Base-by-base conservation (phyloP, 37 sponge, comb jelly and placozoan species). In the Corticium candelabrum region DNA sequence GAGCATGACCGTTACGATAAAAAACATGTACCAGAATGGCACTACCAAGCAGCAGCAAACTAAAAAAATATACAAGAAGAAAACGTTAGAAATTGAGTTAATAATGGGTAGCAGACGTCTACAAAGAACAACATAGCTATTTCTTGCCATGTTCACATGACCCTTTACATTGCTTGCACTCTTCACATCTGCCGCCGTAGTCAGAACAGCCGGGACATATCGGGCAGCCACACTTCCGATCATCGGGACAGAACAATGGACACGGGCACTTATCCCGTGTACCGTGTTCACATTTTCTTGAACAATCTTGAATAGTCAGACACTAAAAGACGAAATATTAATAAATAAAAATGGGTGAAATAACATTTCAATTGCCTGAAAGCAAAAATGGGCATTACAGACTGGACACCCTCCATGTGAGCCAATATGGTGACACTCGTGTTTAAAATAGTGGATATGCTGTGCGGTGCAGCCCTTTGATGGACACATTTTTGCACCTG, bases 11-110 rank as follows among this genome's bases (percentile, higher is more conserved):
- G 62, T 27, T 21, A 50, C 21, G 62, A 50, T 50, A 21, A 50
- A 50, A 50, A 50, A 50, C 62, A 50, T 50, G 62, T 50, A 50
- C 62, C 62, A 50, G 62, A 21, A 50, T 50, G 62, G 62, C 62
- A n/a, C n/a, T n/a, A n/a, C n/a, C n/a, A n/a, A n/a, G n/a, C n/a
- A n/a, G n/a, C n/a, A n/a, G n/a, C n/a, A n/a, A n/a, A n/a, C n/a
- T n/a, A n/a, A n/a, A n/a, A n/a, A n/a, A n/a, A n/a, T n/a, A n/a
- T n/a, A n/a, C n/a, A n/a, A n/a, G n/a, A n/a, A n/a, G n/a, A n/a
- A n/a, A n/a, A n/a, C n/a, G n/a, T n/a, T n/a, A n/a, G n/a, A n/a
- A n/a, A n/a, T n/a, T n/a, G n/a, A n/a, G n/a, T n/a, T n/a, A n/a
- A n/a, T n/a, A n/a, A n/a, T n/a, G n/a, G n/a, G n/a, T n/a, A n/a